Evolutionary conservation across 2,113 vertebrate genomes (phyloP).

Genomic region (Thomomys bottae): DNA sequence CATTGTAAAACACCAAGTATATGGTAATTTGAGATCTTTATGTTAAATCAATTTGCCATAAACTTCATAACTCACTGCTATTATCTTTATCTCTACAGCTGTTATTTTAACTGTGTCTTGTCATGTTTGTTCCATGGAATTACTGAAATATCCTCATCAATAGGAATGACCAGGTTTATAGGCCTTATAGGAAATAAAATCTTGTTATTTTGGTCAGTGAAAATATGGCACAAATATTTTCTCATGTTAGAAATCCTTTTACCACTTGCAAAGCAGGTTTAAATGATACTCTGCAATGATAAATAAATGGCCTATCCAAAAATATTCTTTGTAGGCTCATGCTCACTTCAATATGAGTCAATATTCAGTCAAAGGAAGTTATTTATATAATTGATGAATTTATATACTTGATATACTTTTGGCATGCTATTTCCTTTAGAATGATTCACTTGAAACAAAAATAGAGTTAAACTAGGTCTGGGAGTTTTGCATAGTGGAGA

Average conservation of each 20-base stretch:
- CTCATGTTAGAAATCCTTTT: neutral
- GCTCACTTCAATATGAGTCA: neutral
- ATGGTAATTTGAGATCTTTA: conserved; percentile 6
- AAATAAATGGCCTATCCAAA: neutral
- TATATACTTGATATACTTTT: neutral
- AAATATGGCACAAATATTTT: neutral
- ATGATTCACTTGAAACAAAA: neutral
- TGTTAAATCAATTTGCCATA: conserved; percentile 21
- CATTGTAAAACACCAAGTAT: neutral
- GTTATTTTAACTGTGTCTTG: neutral
- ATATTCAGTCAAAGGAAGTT: neutral
- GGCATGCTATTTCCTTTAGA: neutral
- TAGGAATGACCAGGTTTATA: neutral
- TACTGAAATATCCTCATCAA: neutral
- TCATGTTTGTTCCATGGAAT: conserved; percentile 2
- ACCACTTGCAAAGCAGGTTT: neutral
- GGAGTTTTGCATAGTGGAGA: no score
- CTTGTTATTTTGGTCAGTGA: neutral
- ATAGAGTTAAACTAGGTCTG: no score
- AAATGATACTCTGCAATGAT: neutral
- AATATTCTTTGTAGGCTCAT: neutral
- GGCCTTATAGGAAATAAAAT: neutral
- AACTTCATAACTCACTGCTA: neutral
- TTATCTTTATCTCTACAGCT: neutral
- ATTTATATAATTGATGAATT: neutral